Evolutionary conservation across 2,888 invertebrate species (phyloP).

Genomic region (Trichopria drosophilae): DNA sequence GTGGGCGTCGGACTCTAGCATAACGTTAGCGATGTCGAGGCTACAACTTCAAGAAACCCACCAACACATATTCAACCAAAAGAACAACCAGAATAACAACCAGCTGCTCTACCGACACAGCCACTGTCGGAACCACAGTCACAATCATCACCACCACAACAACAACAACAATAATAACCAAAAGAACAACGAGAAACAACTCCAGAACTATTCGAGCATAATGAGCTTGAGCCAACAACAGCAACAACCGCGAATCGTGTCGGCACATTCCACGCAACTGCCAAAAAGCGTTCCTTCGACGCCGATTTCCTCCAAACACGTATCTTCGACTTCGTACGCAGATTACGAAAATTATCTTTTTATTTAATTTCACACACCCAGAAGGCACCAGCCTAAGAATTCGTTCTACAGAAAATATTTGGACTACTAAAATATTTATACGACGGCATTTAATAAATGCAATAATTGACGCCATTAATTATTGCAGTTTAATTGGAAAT

Average conservation of each 20-base stretch:
- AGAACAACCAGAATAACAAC: conserved; percentile 41
- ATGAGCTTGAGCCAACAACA: conserved; percentile 34
- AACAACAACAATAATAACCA: conserved; percentile 46
- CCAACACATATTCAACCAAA: conserved; percentile 39
- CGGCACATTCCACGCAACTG: conserved; percentile 40
- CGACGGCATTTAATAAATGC: too few species aligned
- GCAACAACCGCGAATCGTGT: conserved; percentile 41
- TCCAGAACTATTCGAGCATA: too few species aligned
- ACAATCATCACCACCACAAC: conserved; percentile 57
- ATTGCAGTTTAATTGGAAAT: too few species aligned
- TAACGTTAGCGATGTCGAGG: conserved; percentile 55
- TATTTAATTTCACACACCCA: too few species aligned
- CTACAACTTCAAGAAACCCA: conserved; percentile 56
- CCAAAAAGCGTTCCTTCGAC: conserved; percentile 55
- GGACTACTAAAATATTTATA: too few species aligned
- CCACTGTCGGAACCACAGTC: conserved; percentile 47
- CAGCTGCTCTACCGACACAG: conserved; percentile 33
- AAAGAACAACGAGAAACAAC: conserved; percentile 46
- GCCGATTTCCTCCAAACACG: conserved; percentile 52
- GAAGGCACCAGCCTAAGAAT: too few species aligned
- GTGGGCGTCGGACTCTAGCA: conserved; percentile 63
- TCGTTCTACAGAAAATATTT: too few species aligned
- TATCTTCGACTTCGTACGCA: conserved; percentile 59
- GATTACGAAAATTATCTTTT: conserved; percentile 71
- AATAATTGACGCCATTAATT: too few species aligned